A percentile compares a stretch with the other conserved stretches of the same genome.
phyloP scores from a whole-genome alignment of 30 jellyfish, hydroid and myxozoan species.

The Rhopilema esculentum region DNA sequence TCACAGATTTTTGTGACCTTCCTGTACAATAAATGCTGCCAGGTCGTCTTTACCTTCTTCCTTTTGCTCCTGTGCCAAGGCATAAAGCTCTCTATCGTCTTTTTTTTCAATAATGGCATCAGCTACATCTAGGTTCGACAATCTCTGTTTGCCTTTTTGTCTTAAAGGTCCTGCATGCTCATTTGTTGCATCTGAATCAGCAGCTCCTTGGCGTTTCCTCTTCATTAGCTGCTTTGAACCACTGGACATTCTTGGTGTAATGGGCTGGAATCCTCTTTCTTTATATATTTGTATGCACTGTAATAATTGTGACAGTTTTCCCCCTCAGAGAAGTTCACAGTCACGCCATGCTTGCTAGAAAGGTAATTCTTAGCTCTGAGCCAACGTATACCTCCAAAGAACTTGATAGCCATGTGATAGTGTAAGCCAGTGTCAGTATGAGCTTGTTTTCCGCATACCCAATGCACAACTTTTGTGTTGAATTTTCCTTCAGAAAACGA shows the following conservation, averaged over 20 bases:
- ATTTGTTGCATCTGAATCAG: neutral
- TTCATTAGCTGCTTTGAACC: no score
- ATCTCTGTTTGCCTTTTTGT: neutral
- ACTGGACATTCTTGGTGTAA: no score
- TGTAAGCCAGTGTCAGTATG: neutral
- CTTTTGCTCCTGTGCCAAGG: neutral
- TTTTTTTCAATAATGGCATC: neutral
- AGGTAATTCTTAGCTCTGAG: neutral
- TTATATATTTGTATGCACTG: constrained; percentile 2
- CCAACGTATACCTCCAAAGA: constrained; percentile 17
- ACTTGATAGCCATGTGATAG: constrained; percentile 31
- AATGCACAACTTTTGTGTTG: neutral
- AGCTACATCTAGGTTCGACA: neutral
- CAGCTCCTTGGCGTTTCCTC: neutral
- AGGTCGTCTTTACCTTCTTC: constrained; percentile 3
- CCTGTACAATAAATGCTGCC: neutral
- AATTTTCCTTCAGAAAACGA: neutral
- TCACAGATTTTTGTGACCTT: neutral
- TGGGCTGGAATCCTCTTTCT: neutral
- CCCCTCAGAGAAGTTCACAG: constrained; percentile 23
- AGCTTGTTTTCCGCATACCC: neutral
- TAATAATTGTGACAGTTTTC: constrained; percentile 1
- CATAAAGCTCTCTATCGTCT: neutral
- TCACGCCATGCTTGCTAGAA: neutral
- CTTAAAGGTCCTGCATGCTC: neutral